Evolutionary conservation across 2,113 vertebrate species (phyloP).

Genomic region (Pogonocichla stellata): DNA sequence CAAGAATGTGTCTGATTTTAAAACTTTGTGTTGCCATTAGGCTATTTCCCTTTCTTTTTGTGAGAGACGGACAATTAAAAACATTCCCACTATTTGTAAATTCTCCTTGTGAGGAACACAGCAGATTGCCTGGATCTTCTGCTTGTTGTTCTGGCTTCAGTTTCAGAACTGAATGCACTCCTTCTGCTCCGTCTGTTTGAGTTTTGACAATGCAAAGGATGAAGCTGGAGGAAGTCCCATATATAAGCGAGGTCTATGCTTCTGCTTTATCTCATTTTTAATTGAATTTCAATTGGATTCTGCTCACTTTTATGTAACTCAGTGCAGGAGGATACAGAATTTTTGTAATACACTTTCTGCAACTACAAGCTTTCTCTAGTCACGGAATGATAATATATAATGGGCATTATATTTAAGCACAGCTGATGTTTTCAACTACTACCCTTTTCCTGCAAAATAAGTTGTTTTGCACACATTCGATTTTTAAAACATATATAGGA

Average conservation of each 20-base stretch:
- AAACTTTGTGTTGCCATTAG: slow-evolving; percentile 36
- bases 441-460: slow-evolving; percentile 27
- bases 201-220: slow-evolving; percentile 79
- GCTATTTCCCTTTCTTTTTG: slow-evolving; percentile 63
- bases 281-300: slow-evolving; percentile 57
- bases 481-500: slow-evolving; percentile 3
- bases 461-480: neutral
- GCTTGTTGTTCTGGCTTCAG: slow-evolving; percentile 79
- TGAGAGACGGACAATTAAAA: slow-evolving; percentile 73
- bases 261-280: slow-evolving; percentile 63
- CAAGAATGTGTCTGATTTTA: slow-evolving; percentile 30
- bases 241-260: slow-evolving; percentile 63
- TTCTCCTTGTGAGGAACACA: slow-evolving; percentile 77
- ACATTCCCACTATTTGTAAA: slow-evolving; percentile 71
- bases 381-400: neutral
- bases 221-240: slow-evolving; percentile 75
- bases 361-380: neutral
- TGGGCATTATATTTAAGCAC: slow-evolving; percentile 26
- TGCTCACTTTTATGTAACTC: slow-evolving; percentile 25
- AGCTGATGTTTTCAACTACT: slow-evolving; percentile 45
- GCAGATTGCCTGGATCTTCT: slow-evolving; percentile 83
- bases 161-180: slow-evolving; percentile 80
- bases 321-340: neutral
- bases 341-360: neutral
- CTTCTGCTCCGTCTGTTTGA: slow-evolving; percentile 84